A percentile compares a stretch with the other conserved stretches of the same genome.
Conservation (phyloP, 2,113 vertebrate genomes). For the Datnioides undecimradiatus region DNA sequence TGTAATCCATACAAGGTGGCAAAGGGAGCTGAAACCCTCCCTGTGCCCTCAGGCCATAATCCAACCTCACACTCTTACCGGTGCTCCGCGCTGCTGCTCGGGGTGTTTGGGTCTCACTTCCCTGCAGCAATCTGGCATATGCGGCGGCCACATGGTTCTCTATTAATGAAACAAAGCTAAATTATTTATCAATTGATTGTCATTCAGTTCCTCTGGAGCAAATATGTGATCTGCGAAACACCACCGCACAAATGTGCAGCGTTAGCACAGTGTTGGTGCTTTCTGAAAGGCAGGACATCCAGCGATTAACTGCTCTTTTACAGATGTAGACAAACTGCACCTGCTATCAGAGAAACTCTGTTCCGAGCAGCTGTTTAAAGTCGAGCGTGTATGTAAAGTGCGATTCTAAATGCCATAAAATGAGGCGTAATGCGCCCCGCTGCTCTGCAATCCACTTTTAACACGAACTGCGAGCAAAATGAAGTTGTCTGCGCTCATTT, state of each 20-base stretch:
- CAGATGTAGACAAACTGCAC: not conserved
- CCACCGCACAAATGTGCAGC: too few species aligned
- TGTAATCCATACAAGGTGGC: slow-evolving; percentile 70
- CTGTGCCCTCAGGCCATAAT: slow-evolving; percentile 53
- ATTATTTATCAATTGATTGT: not conserved
- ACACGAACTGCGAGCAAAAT: slow-evolving; percentile 21
- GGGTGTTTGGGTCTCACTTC: slow-evolving; percentile 43
- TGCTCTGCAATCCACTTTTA: slow-evolving; percentile 23
- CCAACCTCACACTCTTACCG: slow-evolving; percentile 34
- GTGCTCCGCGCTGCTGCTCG: slow-evolving; percentile 29
- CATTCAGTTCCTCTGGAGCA: not conserved
- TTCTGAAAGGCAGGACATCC: too few species aligned
- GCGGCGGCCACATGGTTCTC: slow-evolving; percentile 9
- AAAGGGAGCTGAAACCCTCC: slow-evolving; percentile 48
- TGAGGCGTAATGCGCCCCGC: not conserved
- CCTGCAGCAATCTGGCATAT: slow-evolving; percentile 37
- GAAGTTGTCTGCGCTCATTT: slow-evolving; percentile 5
- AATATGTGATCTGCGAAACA: too few species aligned
- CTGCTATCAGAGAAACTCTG: not conserved
- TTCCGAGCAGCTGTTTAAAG: not conserved
- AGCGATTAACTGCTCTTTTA: not conserved
- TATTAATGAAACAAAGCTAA: slow-evolving; percentile 23
- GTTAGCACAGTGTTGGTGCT: too few species aligned
- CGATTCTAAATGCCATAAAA: slow-evolving; percentile 22
- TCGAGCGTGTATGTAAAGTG: not conserved